Base-by-base conservation (phyloP, 2,113 vertebrate species). In the Halcyon malimbica region DNA sequence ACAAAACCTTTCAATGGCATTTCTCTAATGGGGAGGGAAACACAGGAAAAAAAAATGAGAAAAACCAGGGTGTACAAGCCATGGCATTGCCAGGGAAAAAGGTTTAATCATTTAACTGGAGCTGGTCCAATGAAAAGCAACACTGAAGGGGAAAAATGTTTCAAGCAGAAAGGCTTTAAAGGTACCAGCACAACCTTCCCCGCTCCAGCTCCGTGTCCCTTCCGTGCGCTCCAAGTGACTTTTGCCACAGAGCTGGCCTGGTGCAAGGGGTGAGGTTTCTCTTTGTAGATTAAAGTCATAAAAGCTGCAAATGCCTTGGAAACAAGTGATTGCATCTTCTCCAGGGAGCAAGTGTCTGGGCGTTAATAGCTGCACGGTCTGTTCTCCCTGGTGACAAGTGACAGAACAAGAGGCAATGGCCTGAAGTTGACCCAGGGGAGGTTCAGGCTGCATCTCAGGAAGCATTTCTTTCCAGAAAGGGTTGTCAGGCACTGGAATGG, bases 1-100 rank as follows among this genome's bases (percentile, higher is more conserved):
- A 37, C 99, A 99, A 96, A 99, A 99, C 16, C 99, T 98, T 92
- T 99, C 99, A 31, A 99, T 99, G 1, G 99, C 99, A 0, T 99
- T 99, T 57, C 99, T 99, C 99, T 99, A 88, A 24, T 7, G 31
- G 4, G 29, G 42, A 15, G 42, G 42, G 42, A 16, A 42, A 42
- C 42, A 42, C 42, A 42, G 14, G 35, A 35, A 51, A 51, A 25
- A n/a, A 31, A 54, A 21, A 28, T 8, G 6, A 62, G 19, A 65
- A 68, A 26, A 83, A 79, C 54, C 6, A 23, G 11, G 3, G 39
- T 75, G 7, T 46, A 78, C 89, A 77, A 75, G 8, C 5, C 10
- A 50, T 7, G 20, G 76, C 1, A 3, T 33, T 86, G 92, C 54
- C 41, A 81, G 29, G 56, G 41, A 10, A 68, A 63, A 15, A 64